These are phyloP conservation scores for human DNA, from an alignment of 2,113 vertebrate species.

Conservation along the genomic window GRCh38 chr1:208829501-208830000, in stretches of 20 bases:
- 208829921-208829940: not conserved
- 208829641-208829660: constrained; percentile 20
- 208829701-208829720: constrained; percentile 45
- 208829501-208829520: not conserved
- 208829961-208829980: not conserved
- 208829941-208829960: not conserved
- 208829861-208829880: not conserved
- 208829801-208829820: not conserved
- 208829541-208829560: not conserved
- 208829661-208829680: constrained; percentile 45
- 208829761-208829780: constrained; percentile 24
- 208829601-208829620: constrained; percentile 6
- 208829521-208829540: not conserved
- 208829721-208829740: constrained; percentile 37
- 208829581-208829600: not conserved
- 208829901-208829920: not conserved
- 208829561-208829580: not conserved
- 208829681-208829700: constrained; percentile 63
- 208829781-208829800: not conserved
- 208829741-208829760: constrained; percentile 2
- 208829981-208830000: not conserved
- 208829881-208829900: not conserved
- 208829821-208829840: not conserved
- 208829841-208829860: not conserved
- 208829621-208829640: not conserved